Evolutionary conservation across 2,888 invertebrate genomes (phyloP).

Genomic region (Drosophila merina): DNA sequence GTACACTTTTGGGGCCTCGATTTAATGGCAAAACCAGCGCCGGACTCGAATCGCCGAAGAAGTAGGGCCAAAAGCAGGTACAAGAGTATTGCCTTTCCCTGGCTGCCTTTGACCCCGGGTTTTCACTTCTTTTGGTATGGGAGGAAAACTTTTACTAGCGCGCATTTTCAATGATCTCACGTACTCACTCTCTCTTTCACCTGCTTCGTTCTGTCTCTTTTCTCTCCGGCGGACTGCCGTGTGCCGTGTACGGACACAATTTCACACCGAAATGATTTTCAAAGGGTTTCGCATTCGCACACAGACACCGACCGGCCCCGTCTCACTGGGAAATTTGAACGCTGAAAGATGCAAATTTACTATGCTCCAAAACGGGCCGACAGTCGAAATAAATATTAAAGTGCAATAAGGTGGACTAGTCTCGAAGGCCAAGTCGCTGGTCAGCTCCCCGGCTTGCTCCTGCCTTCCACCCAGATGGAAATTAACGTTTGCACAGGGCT

Average conservation of each 20-base stretch:
- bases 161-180: conserved; percentile 68
- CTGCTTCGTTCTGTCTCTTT: conserved; percentile 4
- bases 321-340: conserved; percentile 54
- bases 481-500: conserved; percentile 75
- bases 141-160: conserved; percentile 62
- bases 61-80: conserved; percentile 38
- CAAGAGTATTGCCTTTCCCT: conserved; percentile 20
- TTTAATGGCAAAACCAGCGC: conserved; percentile 60
- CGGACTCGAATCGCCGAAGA: conserved; percentile 30
- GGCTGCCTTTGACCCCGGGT: background rate
- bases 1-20: conserved; percentile 63
- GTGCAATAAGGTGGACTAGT: conserved; percentile 58
- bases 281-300: conserved; percentile 43
- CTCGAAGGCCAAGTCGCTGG: conserved; percentile 42
- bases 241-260: conserved; percentile 67
- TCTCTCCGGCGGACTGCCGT: conserved; percentile 11
- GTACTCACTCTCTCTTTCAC: conserved; percentile 43
- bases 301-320: background rate
- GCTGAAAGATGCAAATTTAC: conserved; percentile 78
- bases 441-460: conserved; percentile 34
- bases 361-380: conserved; percentile 62
- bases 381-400: conserved; percentile 79
- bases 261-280: conserved; percentile 74
- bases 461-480: conserved; percentile 51
- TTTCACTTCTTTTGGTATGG: conserved; percentile 23